These are phyloP conservation scores for Passer montanus DNA, from an alignment of 2,113 vertebrate species.

Conservation along the genomic window DNA sequence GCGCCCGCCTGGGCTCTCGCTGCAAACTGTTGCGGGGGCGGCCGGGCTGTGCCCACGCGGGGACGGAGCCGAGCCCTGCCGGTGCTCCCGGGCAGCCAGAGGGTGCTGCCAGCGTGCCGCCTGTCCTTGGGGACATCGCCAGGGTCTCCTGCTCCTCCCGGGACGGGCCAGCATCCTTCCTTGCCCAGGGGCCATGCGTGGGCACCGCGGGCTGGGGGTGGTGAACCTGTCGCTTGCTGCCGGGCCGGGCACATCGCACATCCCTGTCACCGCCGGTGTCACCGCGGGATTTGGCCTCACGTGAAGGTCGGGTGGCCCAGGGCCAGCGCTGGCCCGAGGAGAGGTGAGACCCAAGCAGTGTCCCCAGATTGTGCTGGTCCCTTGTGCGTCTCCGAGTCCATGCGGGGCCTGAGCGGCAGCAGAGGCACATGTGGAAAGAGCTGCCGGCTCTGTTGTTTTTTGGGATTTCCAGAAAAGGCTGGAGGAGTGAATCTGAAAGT, in stretches of 20 bases:
- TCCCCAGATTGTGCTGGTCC: not conserved
- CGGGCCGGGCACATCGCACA: not conserved
- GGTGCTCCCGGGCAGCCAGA: not conserved
- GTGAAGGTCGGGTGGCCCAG: not conserved
- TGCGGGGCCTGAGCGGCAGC: not conserved
- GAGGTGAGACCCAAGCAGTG: not conserved
- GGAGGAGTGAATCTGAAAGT: slow-evolving; percentile 27
- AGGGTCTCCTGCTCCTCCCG: not conserved
- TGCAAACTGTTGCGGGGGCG: not conserved
- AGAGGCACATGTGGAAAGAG: not conserved
- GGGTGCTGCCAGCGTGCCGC: rapidly evolving
- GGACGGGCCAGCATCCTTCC: not conserved
- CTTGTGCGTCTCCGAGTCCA: rapidly evolving
- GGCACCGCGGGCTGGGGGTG: not conserved
- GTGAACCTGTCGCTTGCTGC: not conserved
- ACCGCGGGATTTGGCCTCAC: not conserved
- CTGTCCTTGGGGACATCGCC: not conserved
- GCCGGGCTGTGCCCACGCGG: not conserved
- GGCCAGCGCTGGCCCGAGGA: not conserved
- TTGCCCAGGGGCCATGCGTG: not conserved
- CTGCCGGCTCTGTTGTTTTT: not conserved
- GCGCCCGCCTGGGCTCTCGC: rapidly evolving
- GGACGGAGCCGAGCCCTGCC: not conserved
- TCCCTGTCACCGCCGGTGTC: not conserved
- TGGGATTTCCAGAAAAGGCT: slow-evolving; percentile 23